phyloP scores from a whole-genome alignment of 2,113 vertebrate species.

The Dermatemys mawii region DNA sequence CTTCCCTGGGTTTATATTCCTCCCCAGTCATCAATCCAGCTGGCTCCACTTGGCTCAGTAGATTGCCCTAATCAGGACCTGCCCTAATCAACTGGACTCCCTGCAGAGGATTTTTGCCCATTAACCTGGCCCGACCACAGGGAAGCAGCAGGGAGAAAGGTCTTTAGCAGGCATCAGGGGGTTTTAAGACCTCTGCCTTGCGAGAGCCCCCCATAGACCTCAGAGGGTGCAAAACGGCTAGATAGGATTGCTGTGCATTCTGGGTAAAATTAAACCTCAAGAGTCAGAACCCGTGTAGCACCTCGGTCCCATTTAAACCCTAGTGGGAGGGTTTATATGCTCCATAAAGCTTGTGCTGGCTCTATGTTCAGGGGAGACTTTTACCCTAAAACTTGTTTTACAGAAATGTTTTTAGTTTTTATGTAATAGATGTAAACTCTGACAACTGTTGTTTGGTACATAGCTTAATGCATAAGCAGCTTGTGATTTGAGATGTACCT shows the following conservation, averaged over 20 bases:
- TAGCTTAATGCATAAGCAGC: not conserved
- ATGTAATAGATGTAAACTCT: not conserved
- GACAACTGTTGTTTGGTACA: not conserved
- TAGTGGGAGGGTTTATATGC: not conserved
- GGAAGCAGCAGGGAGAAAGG: too few species aligned
- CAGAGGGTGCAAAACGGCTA: not conserved
- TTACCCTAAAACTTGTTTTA: not conserved
- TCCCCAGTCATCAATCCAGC: too few species aligned
- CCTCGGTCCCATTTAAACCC: not conserved
- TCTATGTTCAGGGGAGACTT: not conserved
- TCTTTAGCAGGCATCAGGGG: too few species aligned
- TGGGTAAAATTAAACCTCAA: not conserved
- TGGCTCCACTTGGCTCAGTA: too few species aligned
- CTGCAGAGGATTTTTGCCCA: too few species aligned
- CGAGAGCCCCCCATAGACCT: not conserved
- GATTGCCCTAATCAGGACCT: too few species aligned
- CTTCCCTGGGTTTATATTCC: too few species aligned
- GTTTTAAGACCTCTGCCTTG: too few species aligned
- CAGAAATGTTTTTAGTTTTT: not conserved
- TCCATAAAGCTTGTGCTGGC: not conserved
- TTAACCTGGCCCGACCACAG: too few species aligned
- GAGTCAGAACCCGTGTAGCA: not conserved
- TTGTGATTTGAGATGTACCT: not conserved
- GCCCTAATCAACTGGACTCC: too few species aligned
- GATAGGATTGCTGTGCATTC: not conserved